Evolutionary conservation across 2,113 vertebrate species (phyloP).

Genomic region (Thalassarche chlororhynchos): DNA sequence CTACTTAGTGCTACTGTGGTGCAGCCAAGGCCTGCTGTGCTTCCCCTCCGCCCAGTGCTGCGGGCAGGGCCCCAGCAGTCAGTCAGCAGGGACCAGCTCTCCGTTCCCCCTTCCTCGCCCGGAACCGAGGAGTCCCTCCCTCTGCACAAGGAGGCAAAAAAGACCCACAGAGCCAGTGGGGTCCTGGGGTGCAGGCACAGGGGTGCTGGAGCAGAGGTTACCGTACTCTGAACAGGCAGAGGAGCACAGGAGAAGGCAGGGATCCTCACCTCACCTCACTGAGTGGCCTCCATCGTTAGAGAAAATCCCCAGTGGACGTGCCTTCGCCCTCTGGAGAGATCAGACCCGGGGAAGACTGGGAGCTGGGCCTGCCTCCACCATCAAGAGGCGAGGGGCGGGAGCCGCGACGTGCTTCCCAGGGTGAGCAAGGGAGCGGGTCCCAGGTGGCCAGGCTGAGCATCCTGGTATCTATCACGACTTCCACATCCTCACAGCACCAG

Average conservation of each 20-base stretch:
- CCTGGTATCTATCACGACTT: rapidly evolving
- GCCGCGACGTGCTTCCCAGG: background rate
- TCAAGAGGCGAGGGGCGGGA: background rate
- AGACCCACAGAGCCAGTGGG: background rate
- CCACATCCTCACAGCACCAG: rapidly evolving
- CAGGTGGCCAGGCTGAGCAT: background rate
- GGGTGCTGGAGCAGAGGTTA: background rate
- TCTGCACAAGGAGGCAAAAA: background rate
- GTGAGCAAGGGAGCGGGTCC: background rate
- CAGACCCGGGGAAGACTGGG: rapidly evolving
- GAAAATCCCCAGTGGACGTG: rapidly evolving
- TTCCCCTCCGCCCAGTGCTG: background rate
- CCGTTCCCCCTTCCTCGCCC: background rate
- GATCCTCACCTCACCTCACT: background rate
- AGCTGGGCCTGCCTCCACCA: background rate
- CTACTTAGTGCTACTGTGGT: background rate
- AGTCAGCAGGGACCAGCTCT: background rate
- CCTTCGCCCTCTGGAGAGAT: background rate
- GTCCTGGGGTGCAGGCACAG: too few species aligned
- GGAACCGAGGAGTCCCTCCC: background rate
- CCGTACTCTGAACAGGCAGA: background rate
- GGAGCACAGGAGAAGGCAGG: background rate
- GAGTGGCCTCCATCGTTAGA: rapidly evolving
- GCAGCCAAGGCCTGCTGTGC: background rate
- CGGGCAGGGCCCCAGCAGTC: background rate